Base-by-base conservation (phyloP, 2,113 vertebrate genomes). In the Halcyon senegalensis region DNA sequence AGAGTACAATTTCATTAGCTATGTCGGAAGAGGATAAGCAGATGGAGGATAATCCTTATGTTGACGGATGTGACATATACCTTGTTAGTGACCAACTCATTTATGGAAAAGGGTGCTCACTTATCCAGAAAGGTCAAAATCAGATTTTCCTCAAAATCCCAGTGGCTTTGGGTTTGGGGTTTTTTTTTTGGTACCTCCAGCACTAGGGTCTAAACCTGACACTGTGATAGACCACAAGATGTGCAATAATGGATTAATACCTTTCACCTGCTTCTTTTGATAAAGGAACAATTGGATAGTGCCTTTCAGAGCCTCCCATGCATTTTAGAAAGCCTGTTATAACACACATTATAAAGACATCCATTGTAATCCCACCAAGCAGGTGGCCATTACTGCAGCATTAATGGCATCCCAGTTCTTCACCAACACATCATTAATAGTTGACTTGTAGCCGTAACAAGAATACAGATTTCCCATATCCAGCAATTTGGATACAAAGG, bases 21-120 rank as follows among this genome's bases (percentile, higher is more conserved):
- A 27, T 67, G 55, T 89, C 80, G 89, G 86, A 66, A 24, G 55
- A 80, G 46, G 35, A 95, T 73, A 91, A 86, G 41, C 58, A 95
- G 83, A 92, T 3, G 19, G 56, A 78, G 13, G 84, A 79, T 91
- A 96, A 94, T 94, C 72, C 76, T 70, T 67, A 37, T 35, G 72
- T 44, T 89, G 68, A 94, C 27, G 9, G 79, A 93, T 86, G 72
- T 90, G 72, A 89, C 76, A 92, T 59, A 92, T 2, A 92, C 55
- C 68, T 96, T 84, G 44, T 89, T 73, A 89, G 50, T 94, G 86
- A 96, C 68, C 73, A 86, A 37, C 37, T 81, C 19, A 41, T 81
- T 75, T 81, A 89, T 11, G 33, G 37, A 92, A 86, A 82, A 81
- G 46, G 43, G 68, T 78, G 35, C 37, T 92, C 69, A 67, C 72